Evolutionary conservation across 1,140 invertebrate genomes (phyloP).

Genomic region (Armadillidium nasatum): DNA sequence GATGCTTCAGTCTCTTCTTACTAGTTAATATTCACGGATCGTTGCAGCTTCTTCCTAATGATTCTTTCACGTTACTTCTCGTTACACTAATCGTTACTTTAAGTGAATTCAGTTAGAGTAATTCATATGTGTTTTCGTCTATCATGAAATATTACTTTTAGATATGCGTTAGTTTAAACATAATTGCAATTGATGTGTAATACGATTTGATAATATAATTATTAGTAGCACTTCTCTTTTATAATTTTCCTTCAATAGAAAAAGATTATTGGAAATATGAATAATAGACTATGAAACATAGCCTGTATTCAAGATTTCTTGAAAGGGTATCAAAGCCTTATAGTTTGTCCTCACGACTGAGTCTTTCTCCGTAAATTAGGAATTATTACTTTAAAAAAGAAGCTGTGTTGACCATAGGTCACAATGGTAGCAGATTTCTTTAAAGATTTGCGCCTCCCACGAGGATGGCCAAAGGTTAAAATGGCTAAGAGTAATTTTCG

Average conservation of each 20-base stretch:
- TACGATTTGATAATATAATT: too few relatives aligned
- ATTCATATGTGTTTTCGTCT: background rate
- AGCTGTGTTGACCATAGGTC: background rate
- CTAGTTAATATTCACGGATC: background rate
- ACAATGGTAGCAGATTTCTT: constrained; percentile 4
- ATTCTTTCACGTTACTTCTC: background rate
- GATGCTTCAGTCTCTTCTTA: background rate
- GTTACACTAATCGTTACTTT: background rate
- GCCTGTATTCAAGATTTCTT: background rate
- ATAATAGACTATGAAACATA: background rate
- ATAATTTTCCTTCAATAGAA: background rate
- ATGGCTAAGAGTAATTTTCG: constrained; percentile 49
- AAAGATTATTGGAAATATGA: background rate
- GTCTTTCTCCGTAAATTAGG: background rate
- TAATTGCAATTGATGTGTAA: too few relatives aligned
- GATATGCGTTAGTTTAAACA: background rate
- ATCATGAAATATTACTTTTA: background rate
- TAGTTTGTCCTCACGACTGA: too few relatives aligned
- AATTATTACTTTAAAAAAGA: background rate
- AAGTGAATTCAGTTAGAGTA: background rate
- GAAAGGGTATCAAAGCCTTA: too few relatives aligned
- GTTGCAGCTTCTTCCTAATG: background rate
- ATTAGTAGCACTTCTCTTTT: too few relatives aligned
- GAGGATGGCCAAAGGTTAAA: constrained; percentile 28
- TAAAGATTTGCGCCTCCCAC: background rate